These are phyloP conservation scores for Arctia plantaginis DNA, from an alignment of 2,888 invertebrate genomes.

Conservation along the genomic window DNA sequence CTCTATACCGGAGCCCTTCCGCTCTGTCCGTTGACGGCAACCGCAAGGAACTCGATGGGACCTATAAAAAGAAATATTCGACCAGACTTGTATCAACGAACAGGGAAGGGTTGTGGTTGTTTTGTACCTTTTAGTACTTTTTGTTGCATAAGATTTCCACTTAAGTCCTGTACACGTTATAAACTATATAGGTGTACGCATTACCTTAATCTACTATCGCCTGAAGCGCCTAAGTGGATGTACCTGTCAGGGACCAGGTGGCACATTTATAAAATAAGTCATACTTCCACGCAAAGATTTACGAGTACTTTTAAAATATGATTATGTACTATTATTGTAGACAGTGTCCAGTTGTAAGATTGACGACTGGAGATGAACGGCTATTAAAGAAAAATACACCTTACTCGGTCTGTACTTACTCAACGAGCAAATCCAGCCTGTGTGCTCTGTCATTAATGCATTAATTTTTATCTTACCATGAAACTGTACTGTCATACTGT, in stretches of 20 bases:
- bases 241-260: constrained; percentile 29
- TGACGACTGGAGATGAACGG: constrained; percentile 38
- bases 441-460: constrained; percentile 49
- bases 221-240: constrained; percentile 30
- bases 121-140: constrained; percentile 32
- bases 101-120: constrained; percentile 44
- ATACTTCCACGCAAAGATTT: constrained; percentile 34
- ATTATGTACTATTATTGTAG: constrained; percentile 48
- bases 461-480: constrained; percentile 62
- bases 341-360: constrained; percentile 41
- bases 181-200: constrained; percentile 14
- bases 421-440: constrained; percentile 45
- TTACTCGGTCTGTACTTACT: constrained; percentile 41
- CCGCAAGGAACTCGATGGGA: constrained; percentile 68
- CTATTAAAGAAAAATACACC: constrained; percentile 49
- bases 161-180: constrained; percentile 24
- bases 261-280: constrained; percentile 38
- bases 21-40: constrained; percentile 77
- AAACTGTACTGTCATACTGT: constrained; percentile 51
- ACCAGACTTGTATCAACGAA: constrained; percentile 39
- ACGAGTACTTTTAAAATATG: constrained; percentile 43
- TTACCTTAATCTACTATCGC: constrained; percentile 38
- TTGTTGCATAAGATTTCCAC: constrained; percentile 43
- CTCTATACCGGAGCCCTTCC: constrained; percentile 81
- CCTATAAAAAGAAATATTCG: constrained; percentile 63